Base-by-base conservation (phyloP, 2,888 invertebrate species). In the Eucera pruinosa region DNA sequence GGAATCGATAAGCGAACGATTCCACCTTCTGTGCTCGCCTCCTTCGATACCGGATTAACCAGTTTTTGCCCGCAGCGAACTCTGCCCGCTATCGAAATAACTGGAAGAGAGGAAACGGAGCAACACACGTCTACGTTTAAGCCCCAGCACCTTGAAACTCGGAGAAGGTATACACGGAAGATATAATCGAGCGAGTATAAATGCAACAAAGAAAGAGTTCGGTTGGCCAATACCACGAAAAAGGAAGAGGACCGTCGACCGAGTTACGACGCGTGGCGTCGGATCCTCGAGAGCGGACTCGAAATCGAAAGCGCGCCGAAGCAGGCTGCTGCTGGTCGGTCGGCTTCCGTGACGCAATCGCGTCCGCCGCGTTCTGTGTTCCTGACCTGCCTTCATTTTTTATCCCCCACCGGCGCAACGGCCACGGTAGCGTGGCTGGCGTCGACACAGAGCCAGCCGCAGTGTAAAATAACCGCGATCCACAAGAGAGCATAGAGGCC, bases 321-420 rank as follows among this genome's bases (percentile, higher is more conserved):
- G 62, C 71, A 39, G 60, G 57, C 72, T 30, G 64, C 36, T n/a
- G n/a, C n/a, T n/a, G n/a, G n/a, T n/a, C 66, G 36, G 33, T 33
- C 71, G 68, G 75, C 73, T 79, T 78, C 81, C 78, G 76, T 84
- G 83, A 82, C 73, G 85, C 78, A 82, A 76, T 65, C 69, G 73
- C 41, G 68, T 48, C 62, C 69, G 76, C 72, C 55, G 23, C 23
- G 36, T 48, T 36, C 69, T 50, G 76, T 81, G 78, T 85, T 80
- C 81, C 85, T 85, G 86, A 86, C 85, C 85, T 86, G 86, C 86
- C 85, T 82, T 76, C 65, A 71, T 76, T 75, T 84, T 82, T 84
- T 76, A 77, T 81, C 57, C 60, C 78, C 77, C 74, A 69, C 81
- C 75, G 62, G 48, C n/a, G 25, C 30, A 30, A 30, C 39, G 3